Base-by-base conservation (phyloP, 2,113 vertebrate species). In the Trogon surrucura region DNA sequence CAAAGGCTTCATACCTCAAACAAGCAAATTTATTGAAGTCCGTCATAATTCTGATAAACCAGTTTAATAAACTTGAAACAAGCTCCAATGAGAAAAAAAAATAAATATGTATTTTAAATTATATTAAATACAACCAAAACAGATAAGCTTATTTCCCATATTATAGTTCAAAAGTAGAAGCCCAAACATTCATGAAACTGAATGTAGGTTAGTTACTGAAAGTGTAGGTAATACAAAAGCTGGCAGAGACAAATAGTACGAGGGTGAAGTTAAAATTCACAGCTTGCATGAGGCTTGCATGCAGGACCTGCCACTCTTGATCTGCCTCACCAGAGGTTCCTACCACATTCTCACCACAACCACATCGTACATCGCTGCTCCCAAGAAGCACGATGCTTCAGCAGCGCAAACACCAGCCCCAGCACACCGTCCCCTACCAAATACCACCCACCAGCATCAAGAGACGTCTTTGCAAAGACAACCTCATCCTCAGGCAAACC, bases 301-400 rank as follows among this genome's bases (percentile, higher is more conserved):
- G 1, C 2, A 1, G 14, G 21, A 57, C 14, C 16, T 58, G 21
- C 20, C 0, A 4, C 54, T 69, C 56, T 25, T 4, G 12, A 75
- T 29, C 38, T 3, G 1, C 47, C 22, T 70, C 1, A 0, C 12
- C 26, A 9, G 57, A 32, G 57, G 6, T 9, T 45, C 25, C 32
- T n/a, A 41, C 44, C 36, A 15, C 3, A 1, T 13, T 7, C 5
- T 11, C 27, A 16, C n/a, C 58, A 60, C 32, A 30, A 30, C 27
- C 60, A 19, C 7, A 2, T 16, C 9, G 2, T 36, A 9, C 19
- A 17, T 17, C 13, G 3, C 23, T 5, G 14, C 54, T n/a, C 47
- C 32, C 10, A n/a, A 22, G 54, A 30, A 36, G 45, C 38, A 7
- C 4, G 9, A 29, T 3, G 62, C 53, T 30, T 12, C 47, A 11